Evolutionary conservation across 2,113 vertebrate genomes (phyloP).

Genomic region (Rhinogobius similis): DNA sequence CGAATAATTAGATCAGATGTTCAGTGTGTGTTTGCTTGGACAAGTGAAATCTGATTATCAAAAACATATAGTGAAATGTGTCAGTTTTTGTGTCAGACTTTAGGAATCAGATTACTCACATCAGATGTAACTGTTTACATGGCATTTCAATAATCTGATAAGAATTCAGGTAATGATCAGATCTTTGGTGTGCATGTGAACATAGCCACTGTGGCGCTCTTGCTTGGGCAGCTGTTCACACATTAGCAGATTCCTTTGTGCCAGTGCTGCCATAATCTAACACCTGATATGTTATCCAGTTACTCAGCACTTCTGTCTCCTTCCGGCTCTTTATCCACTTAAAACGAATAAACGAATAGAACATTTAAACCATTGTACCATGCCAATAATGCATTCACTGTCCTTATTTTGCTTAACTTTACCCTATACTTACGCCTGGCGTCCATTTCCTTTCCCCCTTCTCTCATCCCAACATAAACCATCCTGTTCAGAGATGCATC

Average conservation of each 20-base stretch:
- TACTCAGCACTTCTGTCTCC: constrained; percentile 22
- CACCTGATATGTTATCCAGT: constrained; percentile 28
- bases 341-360: no score
- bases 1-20: no score
- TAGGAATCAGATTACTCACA: background rate
- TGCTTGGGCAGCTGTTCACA: constrained; percentile 2
- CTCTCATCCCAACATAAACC: constrained; percentile 71
- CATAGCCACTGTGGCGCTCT: background rate
- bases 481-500: constrained; percentile 64
- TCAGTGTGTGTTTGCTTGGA: no score
- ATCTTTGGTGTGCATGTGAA: background rate
- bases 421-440: constrained; percentile 25
- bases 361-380: no score
- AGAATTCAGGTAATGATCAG: background rate
- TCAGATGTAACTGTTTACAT: background rate
- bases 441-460: constrained; percentile 38
- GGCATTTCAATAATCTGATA: background rate
- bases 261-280: constrained; percentile 18
- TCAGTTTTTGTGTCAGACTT: background rate
- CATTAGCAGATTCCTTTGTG: constrained; percentile 11
- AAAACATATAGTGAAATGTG: no score
- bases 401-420: constrained; percentile 5
- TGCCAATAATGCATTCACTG: background rate
- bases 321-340: background rate
- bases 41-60: no score